Conservation (phyloP, 2,888 invertebrate genomes). For the Ophion ventricosus region DNA sequence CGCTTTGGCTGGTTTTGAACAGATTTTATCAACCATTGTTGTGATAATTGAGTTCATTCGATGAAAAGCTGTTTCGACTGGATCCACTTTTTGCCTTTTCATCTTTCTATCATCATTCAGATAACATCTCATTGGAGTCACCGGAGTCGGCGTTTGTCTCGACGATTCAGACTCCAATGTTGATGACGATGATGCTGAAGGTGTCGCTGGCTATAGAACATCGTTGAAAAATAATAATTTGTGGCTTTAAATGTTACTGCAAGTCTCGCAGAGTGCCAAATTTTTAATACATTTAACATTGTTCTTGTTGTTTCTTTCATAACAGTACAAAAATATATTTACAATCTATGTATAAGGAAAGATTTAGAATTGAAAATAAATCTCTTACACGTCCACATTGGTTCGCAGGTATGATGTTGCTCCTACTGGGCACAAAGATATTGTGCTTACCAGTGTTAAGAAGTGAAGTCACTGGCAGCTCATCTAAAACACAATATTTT, state of each 20-base stretch:
- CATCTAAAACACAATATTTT: constrained; percentile 17
- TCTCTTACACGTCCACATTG: constrained; percentile 14
- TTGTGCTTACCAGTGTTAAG: neutral
- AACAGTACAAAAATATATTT: constrained; percentile 1
- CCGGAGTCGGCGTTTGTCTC: constrained; percentile 5
- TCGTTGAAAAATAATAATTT: constrained; percentile 4
- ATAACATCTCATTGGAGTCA: neutral
- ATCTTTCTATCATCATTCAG: neutral
- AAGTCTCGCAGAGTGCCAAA: neutral
- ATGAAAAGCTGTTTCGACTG: neutral
- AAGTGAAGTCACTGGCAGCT: neutral
- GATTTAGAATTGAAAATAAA: constrained; percentile 8
- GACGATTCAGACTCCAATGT: constrained; percentile 7
- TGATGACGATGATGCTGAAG: constrained; percentile 12
- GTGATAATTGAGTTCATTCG: neutral
- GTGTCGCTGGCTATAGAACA: constrained; percentile 5
- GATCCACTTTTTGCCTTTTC: neutral
- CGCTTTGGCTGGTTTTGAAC: neutral
- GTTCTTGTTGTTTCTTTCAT: constrained; percentile 8
- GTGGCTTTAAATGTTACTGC: constrained; percentile 4
- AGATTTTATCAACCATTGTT: neutral
- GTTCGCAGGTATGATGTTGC: constrained; percentile 11
- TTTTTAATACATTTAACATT: neutral
- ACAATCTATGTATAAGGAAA: constrained; percentile 9
- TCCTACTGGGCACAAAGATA: constrained; percentile 14